These are phyloP conservation scores for Drosophila kambysellisi DNA, from an alignment of 2,888 invertebrate genomes.

Conservation along the genomic window DNA sequence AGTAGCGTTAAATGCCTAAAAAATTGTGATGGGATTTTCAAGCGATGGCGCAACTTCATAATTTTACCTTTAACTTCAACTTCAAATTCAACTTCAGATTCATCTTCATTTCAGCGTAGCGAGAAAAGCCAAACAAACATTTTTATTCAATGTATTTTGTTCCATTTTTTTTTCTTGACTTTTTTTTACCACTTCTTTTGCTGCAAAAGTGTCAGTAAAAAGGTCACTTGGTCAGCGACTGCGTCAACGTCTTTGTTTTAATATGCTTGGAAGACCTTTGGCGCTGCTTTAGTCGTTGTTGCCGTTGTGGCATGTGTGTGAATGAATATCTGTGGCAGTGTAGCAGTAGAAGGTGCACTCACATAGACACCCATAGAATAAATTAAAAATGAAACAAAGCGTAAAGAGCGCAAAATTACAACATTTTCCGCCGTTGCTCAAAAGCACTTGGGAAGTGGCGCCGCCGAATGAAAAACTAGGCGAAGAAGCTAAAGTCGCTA, in stretches of 20 bases:
- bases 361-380: slow-evolving; percentile 71
- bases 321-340: slow-evolving; percentile 38
- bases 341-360: slow-evolving; percentile 55
- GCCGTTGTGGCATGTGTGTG: slow-evolving; percentile 57
- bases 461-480: slow-evolving; percentile 21
- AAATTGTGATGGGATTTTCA: background rate
- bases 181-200: slow-evolving; percentile 41
- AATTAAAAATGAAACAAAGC: slow-evolving; percentile 82
- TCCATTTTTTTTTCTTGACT: slow-evolving; percentile 32
- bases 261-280: slow-evolving; percentile 73
- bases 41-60: slow-evolving; percentile 47
- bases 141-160: slow-evolving; percentile 40
- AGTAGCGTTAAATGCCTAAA: background rate
- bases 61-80: slow-evolving; percentile 28
- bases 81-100: slow-evolving; percentile 36
- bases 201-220: slow-evolving; percentile 78
- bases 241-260: slow-evolving; percentile 68
- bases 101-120: slow-evolving; percentile 43
- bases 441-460: slow-evolving; percentile 60
- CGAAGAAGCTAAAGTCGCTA: slow-evolving; percentile 15
- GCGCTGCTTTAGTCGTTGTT: slow-evolving; percentile 17
- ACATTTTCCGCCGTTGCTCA: slow-evolving; percentile 80
- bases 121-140: slow-evolving; percentile 43
- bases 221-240: slow-evolving; percentile 76
- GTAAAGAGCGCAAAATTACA: slow-evolving; percentile 76